Evolutionary conservation across 1,140 invertebrate genomes (phyloP).

Genomic region (Drosophila kepulauana): DNA sequence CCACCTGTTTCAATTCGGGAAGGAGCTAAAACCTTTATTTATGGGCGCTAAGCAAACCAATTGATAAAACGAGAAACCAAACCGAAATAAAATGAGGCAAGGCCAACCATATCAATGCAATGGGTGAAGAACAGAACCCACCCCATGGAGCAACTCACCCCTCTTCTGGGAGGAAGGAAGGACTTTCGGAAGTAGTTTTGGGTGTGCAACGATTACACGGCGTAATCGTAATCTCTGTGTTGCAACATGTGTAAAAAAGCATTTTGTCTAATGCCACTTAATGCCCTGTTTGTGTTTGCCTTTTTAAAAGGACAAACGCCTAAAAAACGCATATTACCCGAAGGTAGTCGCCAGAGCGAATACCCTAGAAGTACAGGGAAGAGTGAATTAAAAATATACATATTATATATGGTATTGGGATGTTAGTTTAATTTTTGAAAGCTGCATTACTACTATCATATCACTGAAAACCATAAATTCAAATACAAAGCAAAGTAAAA

Average conservation of each 20-base stretch:
- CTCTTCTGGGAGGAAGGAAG: not conserved
- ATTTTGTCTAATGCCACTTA: conserved; percentile 82
- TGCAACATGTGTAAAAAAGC: conserved; percentile 83
- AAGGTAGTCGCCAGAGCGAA: not conserved
- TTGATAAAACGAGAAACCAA: conserved; percentile 62
- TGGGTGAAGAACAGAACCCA: not conserved
- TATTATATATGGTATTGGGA: too few species aligned
- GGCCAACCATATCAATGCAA: not conserved
- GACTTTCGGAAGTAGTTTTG: not conserved
- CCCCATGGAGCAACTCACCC: conserved; percentile 19
- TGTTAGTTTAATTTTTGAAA: too few species aligned
- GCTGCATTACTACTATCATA: too few species aligned
- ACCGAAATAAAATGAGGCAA: not conserved
- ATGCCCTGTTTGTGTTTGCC: conserved; percentile 82
- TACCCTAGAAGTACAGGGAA: conserved; percentile 5
- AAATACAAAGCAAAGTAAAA: too few species aligned
- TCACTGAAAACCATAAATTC: too few species aligned
- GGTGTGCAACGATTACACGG: conserved; percentile 72
- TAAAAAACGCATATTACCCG: conserved; percentile 6
- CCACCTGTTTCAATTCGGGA: conserved; percentile 71
- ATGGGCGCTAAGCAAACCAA: conserved; percentile 74
- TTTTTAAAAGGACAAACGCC: conserved; percentile 55
- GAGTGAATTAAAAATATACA: too few species aligned
- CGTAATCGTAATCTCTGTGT: conserved; percentile 82
- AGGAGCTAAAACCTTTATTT: conserved; percentile 71